Percentiles rank a stretch among this genome's conserved stretches.
These are phyloP conservation scores for Myotis planiceps DNA, from an alignment of 2,797 vertebrate species.

Conservation along the genomic window DNA sequence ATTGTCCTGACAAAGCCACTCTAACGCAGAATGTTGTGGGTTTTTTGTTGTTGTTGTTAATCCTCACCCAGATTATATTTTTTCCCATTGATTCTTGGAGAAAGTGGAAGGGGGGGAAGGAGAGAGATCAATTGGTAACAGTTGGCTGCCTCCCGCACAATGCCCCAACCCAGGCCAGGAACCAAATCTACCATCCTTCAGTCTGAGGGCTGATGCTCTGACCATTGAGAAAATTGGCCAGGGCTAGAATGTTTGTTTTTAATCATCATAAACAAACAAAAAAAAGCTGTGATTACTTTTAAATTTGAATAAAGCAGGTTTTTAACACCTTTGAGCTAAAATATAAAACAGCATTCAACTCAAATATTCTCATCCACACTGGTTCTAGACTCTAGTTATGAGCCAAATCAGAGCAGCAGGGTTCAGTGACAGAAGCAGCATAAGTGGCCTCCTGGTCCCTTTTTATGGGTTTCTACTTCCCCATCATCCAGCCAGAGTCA, in stretches of 20 bases:
- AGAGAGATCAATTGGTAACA: not conserved
- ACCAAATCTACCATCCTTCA: too few species aligned
- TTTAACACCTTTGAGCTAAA: slow-evolving; percentile 40
- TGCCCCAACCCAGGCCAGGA: too few species aligned
- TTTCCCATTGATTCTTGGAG: too few species aligned
- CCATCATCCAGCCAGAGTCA: not conserved
- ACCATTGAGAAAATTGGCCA: not conserved
- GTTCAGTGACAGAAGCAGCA: not conserved
- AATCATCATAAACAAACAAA: not conserved
- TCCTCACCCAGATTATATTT: too few species aligned
- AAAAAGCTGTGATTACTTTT: not conserved
- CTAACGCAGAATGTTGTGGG: not conserved
- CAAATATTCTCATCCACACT: slow-evolving; percentile 45
- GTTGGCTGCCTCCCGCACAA: not conserved
- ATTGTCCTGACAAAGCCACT: not conserved
- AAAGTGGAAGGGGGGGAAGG: not conserved
- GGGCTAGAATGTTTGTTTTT: not conserved
- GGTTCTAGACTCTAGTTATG: slow-evolving; percentile 22
- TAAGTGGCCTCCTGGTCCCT: not conserved
- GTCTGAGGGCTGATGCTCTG: too few species aligned
- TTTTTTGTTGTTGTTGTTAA: not conserved
- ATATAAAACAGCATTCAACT: slow-evolving; percentile 17
- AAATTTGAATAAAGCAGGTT: slow-evolving; percentile 22
- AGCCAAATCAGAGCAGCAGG: slow-evolving; percentile 26
- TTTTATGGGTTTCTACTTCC: slow-evolving; percentile 17